A percentile compares a stretch with the other conserved stretches of the same genome.
Evolutionary conservation across 2,888 invertebrate genomes (phyloP).

Genomic region (Pristionchus entomophagus): DNA sequence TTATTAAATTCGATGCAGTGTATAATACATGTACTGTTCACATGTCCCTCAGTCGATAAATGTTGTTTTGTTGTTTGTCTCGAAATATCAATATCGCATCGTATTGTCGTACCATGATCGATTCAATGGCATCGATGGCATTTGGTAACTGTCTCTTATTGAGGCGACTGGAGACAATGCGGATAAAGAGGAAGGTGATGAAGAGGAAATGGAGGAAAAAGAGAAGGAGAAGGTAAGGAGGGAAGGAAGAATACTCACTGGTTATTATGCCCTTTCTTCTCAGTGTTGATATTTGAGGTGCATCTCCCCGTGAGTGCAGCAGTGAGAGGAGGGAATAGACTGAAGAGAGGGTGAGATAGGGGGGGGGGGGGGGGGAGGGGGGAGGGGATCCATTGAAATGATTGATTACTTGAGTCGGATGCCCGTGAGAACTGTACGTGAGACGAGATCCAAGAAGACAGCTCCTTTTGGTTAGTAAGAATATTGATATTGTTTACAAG

Average conservation of each 20-base stretch:
- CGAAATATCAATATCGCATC: neutral
- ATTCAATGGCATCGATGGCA: too few relatives aligned
- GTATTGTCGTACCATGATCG: too few relatives aligned
- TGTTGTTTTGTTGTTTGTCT: neutral
- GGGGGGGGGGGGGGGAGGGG: neutral
- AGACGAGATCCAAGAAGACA: slow-evolving; percentile 23
- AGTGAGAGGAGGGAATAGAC: neutral
- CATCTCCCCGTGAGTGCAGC: neutral
- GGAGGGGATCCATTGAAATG: neutral
- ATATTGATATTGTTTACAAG: neutral
- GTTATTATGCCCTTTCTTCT: too few relatives aligned
- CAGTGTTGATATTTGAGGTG: too few relatives aligned
- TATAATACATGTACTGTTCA: too few relatives aligned
- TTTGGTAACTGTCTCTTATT: neutral
- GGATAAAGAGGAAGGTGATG: slow-evolving; percentile 20
- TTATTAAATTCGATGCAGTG: too few relatives aligned
- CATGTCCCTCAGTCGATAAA: too few relatives aligned
- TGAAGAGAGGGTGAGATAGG: slow-evolving; percentile 25
- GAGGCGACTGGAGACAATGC: neutral
- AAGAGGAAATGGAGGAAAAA: neutral
- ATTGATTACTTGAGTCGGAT: neutral
- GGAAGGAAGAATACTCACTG: neutral
- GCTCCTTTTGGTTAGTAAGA: neutral
- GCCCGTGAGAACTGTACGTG: neutral
- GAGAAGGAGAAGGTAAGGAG: neutral